These are phyloP conservation scores for Rachycentron canadum DNA, from an alignment of 2,797 vertebrate species.

Conservation along the genomic window DNA sequence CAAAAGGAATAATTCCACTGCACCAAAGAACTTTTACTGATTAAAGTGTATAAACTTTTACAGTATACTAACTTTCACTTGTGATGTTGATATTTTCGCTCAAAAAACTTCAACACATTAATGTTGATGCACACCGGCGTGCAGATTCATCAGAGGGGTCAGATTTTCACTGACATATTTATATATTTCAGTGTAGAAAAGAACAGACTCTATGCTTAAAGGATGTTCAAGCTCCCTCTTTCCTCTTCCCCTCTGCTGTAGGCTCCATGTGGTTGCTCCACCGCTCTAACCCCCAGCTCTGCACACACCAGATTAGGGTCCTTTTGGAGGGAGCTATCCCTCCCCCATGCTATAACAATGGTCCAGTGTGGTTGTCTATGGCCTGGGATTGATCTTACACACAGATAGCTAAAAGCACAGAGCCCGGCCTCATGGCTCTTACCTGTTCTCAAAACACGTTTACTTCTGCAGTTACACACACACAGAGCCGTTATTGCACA, in stretches of 20 bases:
- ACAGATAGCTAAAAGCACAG: constrained; percentile 56
- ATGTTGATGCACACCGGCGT: neutral
- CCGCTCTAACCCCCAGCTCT: constrained; percentile 44
- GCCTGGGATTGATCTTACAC: constrained; percentile 60
- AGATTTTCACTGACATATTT: neutral
- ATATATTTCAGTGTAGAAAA: constrained; percentile 14
- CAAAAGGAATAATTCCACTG: neutral
- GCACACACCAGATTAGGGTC: constrained; percentile 69
- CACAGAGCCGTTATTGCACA: constrained; percentile 36
- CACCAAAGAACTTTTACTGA: neutral
- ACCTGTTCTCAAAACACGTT: constrained; percentile 58
- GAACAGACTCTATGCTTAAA: neutral
- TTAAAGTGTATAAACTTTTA: neutral
- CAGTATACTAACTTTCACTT: too few species aligned
- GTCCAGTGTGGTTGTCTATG: constrained; percentile 63
- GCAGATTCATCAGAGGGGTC: constrained; percentile 7
- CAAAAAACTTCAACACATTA: too few species aligned
- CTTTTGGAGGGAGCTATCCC: constrained; percentile 58
- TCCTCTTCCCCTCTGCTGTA: constrained; percentile 14
- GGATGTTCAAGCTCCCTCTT: neutral
- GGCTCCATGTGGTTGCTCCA: constrained; percentile 36
- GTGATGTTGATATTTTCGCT: too few species aligned
- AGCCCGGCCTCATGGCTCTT: constrained; percentile 43
- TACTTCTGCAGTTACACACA: constrained; percentile 5
- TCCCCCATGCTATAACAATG: constrained; percentile 74